phyloP scores from a whole-genome alignment of 2,113 vertebrate species.

The Chaenogobius annularis region DNA sequence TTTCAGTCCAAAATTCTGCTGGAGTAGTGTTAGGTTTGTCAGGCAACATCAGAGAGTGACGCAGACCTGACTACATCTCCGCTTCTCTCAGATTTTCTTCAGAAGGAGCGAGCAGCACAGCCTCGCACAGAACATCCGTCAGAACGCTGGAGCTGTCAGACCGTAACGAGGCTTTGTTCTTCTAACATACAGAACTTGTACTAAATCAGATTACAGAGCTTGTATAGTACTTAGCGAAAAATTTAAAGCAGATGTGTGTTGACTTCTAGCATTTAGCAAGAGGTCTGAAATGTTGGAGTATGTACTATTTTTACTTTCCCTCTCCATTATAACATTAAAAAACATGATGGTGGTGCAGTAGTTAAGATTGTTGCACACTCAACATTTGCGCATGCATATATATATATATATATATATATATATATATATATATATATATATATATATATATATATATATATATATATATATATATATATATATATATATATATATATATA shows the following conservation, averaged over 20 bases:
- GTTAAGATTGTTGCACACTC: too few species aligned
- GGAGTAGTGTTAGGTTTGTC: not conserved
- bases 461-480: too few species aligned
- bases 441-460: too few species aligned
- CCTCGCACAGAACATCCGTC: not conserved
- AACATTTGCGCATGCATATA: too few species aligned
- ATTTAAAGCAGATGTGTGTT: not conserved
- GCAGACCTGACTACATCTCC: constrained; percentile 28
- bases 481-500: too few species aligned
- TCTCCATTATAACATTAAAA: too few species aligned
- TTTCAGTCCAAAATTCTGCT: not conserved
- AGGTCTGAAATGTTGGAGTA: too few species aligned
- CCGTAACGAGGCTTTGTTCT: not conserved
- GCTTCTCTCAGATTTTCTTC: not conserved
- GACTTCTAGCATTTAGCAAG: too few species aligned
- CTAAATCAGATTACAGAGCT: not conserved
- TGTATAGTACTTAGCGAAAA: not conserved
- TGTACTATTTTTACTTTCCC: too few species aligned
- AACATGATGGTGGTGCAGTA: too few species aligned
- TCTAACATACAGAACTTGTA: not conserved
- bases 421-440: too few species aligned
- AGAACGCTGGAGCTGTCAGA: not conserved
- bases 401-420: too few species aligned
- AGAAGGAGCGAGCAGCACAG: not conserved
- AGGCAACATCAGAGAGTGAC: not conserved